Conservation (phyloP, 2,888 invertebrate genomes). For the Baronia brevicornis region DNA sequence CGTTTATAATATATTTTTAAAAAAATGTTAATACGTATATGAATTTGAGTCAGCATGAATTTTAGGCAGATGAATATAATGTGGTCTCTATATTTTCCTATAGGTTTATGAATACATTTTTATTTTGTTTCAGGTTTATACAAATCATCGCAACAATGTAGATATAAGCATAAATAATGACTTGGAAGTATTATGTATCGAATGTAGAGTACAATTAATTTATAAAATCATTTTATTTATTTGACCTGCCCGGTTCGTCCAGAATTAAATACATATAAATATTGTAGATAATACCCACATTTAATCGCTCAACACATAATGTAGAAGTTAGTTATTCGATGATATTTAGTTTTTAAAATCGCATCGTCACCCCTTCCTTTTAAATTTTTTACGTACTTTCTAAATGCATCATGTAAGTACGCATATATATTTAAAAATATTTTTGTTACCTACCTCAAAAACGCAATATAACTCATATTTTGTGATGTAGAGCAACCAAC, state of each 20-base stretch:
- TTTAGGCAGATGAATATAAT: slow-evolving; percentile 6
- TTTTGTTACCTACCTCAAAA: too few species aligned
- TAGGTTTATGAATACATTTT: slow-evolving; percentile 2
- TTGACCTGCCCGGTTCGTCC: slow-evolving; percentile 7
- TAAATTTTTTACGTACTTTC: slow-evolving; percentile 1
- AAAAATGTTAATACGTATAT: too few species aligned
- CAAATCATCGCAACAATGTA: slow-evolving; percentile 24
- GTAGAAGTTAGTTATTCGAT: too few species aligned
- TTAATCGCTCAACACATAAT: too few species aligned
- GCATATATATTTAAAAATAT: too few species aligned
- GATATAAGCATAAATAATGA: slow-evolving; percentile 19
- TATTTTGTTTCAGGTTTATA: slow-evolving; percentile 28
- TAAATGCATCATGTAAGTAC: too few species aligned
- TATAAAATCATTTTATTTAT: slow-evolving; percentile 10
- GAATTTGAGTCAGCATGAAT: too few species aligned
- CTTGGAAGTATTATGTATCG: slow-evolving; percentile 23
- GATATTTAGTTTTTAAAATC: slow-evolving; percentile 6
- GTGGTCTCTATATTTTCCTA: neutral
- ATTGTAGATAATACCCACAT: too few species aligned
- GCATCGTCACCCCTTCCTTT: slow-evolving; percentile 7
- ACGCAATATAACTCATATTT: too few species aligned
- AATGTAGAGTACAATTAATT: slow-evolving; percentile 4
- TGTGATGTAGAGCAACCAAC: too few species aligned
- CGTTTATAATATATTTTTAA: too few species aligned
- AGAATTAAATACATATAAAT: neutral